These are phyloP conservation scores for Thunnus maccoyii DNA, from an alignment of 2,113 vertebrate genomes.

Conservation along the genomic window DNA sequence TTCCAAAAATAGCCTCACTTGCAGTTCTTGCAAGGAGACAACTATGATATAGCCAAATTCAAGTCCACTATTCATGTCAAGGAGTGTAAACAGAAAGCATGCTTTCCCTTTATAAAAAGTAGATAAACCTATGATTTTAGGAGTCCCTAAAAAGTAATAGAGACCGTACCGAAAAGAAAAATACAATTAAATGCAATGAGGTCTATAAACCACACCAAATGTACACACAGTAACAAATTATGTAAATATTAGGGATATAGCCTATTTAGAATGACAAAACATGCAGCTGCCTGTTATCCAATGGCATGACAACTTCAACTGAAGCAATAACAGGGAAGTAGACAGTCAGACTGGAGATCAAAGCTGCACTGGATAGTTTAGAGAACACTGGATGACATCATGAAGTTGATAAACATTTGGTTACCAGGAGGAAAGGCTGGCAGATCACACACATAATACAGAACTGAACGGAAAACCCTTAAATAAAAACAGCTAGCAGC, in stretches of 20 bases:
- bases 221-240: background rate
- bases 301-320: background rate
- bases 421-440: conserved; percentile 15
- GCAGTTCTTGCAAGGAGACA: conserved; percentile 36
- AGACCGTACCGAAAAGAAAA: background rate
- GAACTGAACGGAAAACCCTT: background rate
- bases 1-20: conserved; percentile 65
- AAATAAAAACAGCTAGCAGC: conserved; percentile 13
- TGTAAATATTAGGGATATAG: background rate
- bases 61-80: conserved; percentile 19
- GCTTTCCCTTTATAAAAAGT: background rate
- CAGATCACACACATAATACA: background rate
- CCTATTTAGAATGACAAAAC: conserved; percentile 37
- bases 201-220: background rate
- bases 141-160: background rate
- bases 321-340: conserved; percentile 5
- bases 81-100: conserved; percentile 26
- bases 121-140: background rate
- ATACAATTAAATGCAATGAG: background rate
- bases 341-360: background rate
- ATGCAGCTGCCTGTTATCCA: conserved; percentile 48
- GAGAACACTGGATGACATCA: conserved; percentile 53
- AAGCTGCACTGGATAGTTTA: conserved; percentile 20
- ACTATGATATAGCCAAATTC: conserved; percentile 27
- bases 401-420: conserved; percentile 34